Conservation (phyloP, 2,113 vertebrate genomes). For the Limnothrissa miodon region DNA sequence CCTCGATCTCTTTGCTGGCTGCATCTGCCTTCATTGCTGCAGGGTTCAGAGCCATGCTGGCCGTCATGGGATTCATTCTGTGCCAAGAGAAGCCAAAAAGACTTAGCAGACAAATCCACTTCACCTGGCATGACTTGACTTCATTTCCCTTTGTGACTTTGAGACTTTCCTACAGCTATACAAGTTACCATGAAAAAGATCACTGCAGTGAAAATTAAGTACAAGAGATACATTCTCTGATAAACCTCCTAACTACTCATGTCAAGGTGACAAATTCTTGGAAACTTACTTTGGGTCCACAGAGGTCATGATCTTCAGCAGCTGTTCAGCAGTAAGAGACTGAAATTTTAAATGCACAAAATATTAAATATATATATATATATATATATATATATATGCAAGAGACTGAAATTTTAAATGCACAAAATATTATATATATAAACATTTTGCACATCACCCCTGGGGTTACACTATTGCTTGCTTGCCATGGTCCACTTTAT, state of each 20-base stretch:
- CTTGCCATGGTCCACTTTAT: too few species aligned
- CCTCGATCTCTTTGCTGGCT: conserved; percentile 96
- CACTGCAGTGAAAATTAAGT: background rate
- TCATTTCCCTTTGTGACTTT: too few species aligned
- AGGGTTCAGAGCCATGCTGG: conserved; percentile 81
- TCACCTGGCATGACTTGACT: background rate
- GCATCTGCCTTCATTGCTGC: conserved; percentile 87
- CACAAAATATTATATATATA: too few species aligned
- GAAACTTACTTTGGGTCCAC: conserved; percentile 94
- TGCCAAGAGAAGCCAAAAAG: conserved; percentile 28
- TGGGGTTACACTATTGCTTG: too few species aligned
- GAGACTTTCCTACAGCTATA: background rate
- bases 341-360: conserved; percentile 43
- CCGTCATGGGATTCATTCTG: conserved; percentile 92
- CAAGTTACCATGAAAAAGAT: background rate
- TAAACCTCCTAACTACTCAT: background rate
- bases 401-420: too few species aligned
- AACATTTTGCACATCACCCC: too few species aligned
- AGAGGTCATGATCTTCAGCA: conserved; percentile 92
- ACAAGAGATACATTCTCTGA: background rate
- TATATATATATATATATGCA: too few species aligned
- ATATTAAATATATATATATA: too few species aligned
- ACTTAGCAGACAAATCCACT: background rate
- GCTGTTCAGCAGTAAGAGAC: conserved; percentile 90
- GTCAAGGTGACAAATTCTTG: background rate